These are phyloP conservation scores for Julus scandinavius DNA, from an alignment of 2,888 invertebrate genomes.

Conservation along the genomic window DNA sequence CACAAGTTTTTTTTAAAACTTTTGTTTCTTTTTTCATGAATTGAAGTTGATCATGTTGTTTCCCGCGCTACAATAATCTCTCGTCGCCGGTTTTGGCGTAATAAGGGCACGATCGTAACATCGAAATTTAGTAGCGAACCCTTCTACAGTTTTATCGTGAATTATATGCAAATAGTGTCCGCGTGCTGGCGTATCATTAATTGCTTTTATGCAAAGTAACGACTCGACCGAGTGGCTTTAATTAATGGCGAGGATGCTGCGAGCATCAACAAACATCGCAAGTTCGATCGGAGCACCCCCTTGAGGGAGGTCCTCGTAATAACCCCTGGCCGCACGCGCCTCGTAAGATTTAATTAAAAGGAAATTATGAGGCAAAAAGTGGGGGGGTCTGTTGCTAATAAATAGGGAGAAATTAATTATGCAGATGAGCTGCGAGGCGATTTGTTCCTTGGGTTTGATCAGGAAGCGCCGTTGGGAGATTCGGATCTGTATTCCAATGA, in stretches of 20 bases:
- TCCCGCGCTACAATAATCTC: not conserved
- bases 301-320: not conserved
- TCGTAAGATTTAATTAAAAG: conserved; percentile 40
- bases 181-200: conserved; percentile 22
- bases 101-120: not conserved
- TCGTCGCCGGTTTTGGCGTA: not conserved
- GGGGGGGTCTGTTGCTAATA: not conserved
- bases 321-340: conserved; percentile 30
- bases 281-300: conserved; percentile 21
- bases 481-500: not conserved
- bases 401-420: conserved; percentile 25
- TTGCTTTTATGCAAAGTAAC: conserved; percentile 29
- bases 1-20: not conserved
- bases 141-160: not conserved
- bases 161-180: conserved; percentile 36
- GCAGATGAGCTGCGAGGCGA: not conserved
- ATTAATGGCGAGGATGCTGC: conserved; percentile 15
- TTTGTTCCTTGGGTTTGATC: not conserved
- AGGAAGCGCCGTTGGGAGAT: not conserved
- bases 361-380: conserved; percentile 25
- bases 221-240: conserved; percentile 33
- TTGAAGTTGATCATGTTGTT: not conserved
- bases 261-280: not conserved
- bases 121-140: not conserved
- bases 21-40: not conserved